Conservation (phyloP, 2,888 invertebrate species). For the Patella caerulea region DNA sequence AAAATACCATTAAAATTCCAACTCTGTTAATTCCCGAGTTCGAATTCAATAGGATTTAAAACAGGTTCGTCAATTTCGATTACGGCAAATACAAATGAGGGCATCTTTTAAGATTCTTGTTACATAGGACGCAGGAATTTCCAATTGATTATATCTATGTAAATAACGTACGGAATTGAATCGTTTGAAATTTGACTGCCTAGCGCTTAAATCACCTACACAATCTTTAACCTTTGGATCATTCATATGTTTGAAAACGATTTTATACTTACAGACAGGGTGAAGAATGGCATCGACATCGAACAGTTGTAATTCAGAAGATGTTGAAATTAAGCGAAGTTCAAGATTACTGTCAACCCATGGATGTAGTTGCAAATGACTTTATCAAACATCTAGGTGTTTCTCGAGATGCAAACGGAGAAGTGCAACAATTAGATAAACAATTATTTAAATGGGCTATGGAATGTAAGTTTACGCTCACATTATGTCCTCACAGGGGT, state of each 20-base stretch:
- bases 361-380: constrained; percentile 66
- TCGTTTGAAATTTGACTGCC: constrained; percentile 17
- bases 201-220: neutral
- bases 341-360: constrained; percentile 54
- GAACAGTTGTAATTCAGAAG: constrained; percentile 66
- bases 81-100: too few relatives aligned
- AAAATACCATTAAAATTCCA: too few relatives aligned
- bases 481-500: too few relatives aligned
- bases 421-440: constrained; percentile 60
- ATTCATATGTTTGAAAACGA: too few relatives aligned
- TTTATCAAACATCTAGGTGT: constrained; percentile 56
- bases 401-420: constrained; percentile 41
- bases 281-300: constrained; percentile 67
- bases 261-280: constrained; percentile 59
- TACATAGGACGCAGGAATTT: neutral
- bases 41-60: too few relatives aligned
- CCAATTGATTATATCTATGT: too few relatives aligned
- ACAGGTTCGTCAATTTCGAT: too few relatives aligned
- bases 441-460: constrained; percentile 71
- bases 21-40: too few relatives aligned
- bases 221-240: too few relatives aligned
- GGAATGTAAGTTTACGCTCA: constrained; percentile 63
- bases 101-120: too few relatives aligned
- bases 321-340: constrained; percentile 67
- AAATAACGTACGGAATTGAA: too few relatives aligned